These are phyloP conservation scores for Gallinago paraguaiae DNA, from an alignment of 2,113 vertebrate species.

Conservation along the genomic window DNA sequence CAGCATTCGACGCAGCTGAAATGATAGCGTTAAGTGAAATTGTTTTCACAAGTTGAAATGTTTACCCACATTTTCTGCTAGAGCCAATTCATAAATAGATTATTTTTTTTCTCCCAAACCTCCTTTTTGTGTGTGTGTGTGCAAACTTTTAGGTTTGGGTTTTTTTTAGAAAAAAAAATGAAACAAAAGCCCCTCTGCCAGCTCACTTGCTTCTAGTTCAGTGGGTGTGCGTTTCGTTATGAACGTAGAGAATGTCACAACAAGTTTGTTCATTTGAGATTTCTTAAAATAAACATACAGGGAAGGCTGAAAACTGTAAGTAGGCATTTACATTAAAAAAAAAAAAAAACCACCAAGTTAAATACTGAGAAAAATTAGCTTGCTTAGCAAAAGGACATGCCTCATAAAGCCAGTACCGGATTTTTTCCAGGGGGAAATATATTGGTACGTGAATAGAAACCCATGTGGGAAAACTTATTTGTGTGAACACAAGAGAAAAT, in stretches of 20 bases:
- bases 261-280: neutral
- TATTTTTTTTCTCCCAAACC: neutral
- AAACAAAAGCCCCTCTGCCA: neutral
- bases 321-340: neutral
- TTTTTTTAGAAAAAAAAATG: neutral
- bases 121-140: neutral
- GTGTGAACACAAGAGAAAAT: neutral
- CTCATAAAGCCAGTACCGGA: neutral
- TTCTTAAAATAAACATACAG: conserved; percentile 24
- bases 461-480: neutral
- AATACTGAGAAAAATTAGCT: neutral
- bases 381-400: neutral
- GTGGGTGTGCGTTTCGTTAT: neutral
- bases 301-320: neutral
- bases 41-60: neutral
- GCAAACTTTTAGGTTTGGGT: neutral
- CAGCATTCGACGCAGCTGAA: neutral
- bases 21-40: neutral
- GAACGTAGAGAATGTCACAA: neutral
- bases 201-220: conserved; percentile 11
- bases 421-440: neutral
- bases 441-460: neutral
- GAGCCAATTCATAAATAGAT: neutral
- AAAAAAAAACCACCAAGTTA: neutral
- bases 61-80: neutral